phyloP scores from a whole-genome alignment of 2,113 vertebrate genomes.

The Speoplatyrhinus poulsoni region DNA sequence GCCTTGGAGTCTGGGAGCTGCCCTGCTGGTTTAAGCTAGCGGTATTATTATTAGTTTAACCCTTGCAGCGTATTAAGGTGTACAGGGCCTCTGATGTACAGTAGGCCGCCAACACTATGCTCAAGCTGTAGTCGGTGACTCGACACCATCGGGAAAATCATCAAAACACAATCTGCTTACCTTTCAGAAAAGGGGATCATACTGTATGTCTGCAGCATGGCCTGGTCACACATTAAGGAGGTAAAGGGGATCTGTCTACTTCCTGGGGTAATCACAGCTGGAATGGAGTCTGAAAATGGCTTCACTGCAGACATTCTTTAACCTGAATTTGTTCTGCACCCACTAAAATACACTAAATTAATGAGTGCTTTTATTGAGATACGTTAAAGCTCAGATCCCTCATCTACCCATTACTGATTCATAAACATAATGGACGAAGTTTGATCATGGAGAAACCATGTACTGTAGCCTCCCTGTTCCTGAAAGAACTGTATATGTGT shows the following conservation, averaged over 20 bases:
- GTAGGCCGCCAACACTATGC: slow-evolving; percentile 21
- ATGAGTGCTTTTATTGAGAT: no score
- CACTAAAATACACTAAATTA: no score
- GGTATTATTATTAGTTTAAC: slow-evolving; percentile 54
- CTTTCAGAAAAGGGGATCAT: not conserved
- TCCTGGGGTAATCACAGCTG: slow-evolving; percentile 35
- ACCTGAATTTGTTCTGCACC: no score
- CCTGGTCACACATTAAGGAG: slow-evolving; percentile 30
- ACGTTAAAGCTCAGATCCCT: no score
- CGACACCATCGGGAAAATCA: slow-evolving; percentile 13
- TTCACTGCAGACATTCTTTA: no score
- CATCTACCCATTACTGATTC: no score
- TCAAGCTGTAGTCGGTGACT: slow-evolving; percentile 32
- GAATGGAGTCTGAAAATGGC: not conserved
- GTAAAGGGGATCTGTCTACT: slow-evolving; percentile 19
- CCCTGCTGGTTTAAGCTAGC: slow-evolving; percentile 25
- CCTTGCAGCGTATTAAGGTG: not conserved
- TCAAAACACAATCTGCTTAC: slow-evolving; percentile 1
- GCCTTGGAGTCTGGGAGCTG: not conserved
- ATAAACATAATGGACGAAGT: no score
- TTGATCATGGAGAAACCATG: no score
- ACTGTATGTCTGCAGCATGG: slow-evolving; percentile 4
- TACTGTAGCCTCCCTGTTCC: no score
- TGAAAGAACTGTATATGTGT: no score
- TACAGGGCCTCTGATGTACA: slow-evolving; percentile 32